A percentile compares a stretch with the other conserved stretches of the same genome.
Evolutionary conservation across 2,888 invertebrate genomes (phyloP).

Genomic region (Urechis unicinctus): DNA sequence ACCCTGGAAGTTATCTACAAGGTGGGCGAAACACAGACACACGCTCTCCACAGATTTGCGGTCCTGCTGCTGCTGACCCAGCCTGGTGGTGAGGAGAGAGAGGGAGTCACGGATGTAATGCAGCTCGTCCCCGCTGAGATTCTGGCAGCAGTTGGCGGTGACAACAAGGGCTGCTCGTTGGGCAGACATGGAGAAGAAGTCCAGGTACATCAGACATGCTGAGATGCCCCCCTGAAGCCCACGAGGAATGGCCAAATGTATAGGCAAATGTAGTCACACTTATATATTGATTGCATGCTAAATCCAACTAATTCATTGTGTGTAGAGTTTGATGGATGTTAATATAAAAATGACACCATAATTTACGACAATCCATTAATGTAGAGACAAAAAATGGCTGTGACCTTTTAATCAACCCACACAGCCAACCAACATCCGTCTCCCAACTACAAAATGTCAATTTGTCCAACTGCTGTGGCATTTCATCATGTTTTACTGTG

Average conservation of each 20-base stretch:
- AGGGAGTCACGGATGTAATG: constrained; percentile 84
- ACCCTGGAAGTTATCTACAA: constrained; percentile 92
- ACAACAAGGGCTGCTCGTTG: constrained; percentile 93
- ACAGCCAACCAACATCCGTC: no score
- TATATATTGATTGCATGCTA: no score
- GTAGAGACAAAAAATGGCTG: no score
- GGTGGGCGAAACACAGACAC: constrained; percentile 88
- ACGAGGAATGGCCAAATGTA: neutral
- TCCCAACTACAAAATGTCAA: no score
- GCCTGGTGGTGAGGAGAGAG: constrained; percentile 68
- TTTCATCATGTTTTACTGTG: no score
- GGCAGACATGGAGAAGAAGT: constrained; percentile 97
- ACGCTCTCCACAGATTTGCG: constrained; percentile 97
- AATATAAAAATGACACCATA: no score
- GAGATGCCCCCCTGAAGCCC: constrained; percentile 77
- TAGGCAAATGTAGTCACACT: neutral
- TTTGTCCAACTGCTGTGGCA: no score
- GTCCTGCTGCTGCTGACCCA: constrained; percentile 66
- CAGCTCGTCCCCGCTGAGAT: constrained; percentile 88
- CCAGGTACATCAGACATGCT: constrained; percentile 91
- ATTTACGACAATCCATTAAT: no score
- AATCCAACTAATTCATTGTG: no score
- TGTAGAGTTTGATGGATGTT: no score
- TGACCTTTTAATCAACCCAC: no score
- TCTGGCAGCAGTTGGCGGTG: constrained; percentile 96